Base-by-base conservation (phyloP, 2,797 vertebrate species). In the Lagocephalus sceleratus region DNA sequence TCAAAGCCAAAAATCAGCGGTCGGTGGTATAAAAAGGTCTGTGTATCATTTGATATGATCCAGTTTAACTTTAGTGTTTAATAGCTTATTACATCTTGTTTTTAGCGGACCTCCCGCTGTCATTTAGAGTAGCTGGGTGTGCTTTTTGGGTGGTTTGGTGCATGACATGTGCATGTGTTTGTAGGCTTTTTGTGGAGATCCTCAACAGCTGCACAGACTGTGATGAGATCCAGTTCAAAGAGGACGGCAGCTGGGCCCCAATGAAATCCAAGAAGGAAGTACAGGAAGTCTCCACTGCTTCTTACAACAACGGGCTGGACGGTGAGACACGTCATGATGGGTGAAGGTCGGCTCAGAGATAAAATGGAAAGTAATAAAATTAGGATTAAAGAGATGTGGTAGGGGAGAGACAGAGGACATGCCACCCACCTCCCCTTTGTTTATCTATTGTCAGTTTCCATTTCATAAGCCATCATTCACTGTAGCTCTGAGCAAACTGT, bases 201-300 rank as follows among this genome's bases (percentile, higher is more conserved):
- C 88, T 99, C 54, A 99, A 95, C 85, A 97, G 91, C 72, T 98
- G 95, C 66, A 92, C 92, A 66, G 96, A 98, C 65, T 99, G 95
- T 63, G 96, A 99, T 50, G 96, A 99, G 75, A 99, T 99, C 81
- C 96, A 99, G 82, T 99, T 99, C 64, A 97, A 98, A 66, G 95
- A 99, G 72, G 96, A 99, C 23, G 95, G 96, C 11, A 95, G 90
- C 1, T 99, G 96, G 96, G 91, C 96, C 80, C 96, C 96, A n/a
- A 99, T 99, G 95, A 94, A 94, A 60, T 93, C 92, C 0, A 98
- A 97, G 85, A 98, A 94, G 88, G 94, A 98, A 54, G 93, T 98
- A 65, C 96, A 98, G 76, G 95, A 99, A 71, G 94, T 99, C 6
- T 92, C 92, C 16, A 76, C 84, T 21, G 75, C 78, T 14, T 78